Evolutionary conservation across 2,797 vertebrate genomes (phyloP).

Genomic region (Graptemys geographica): DNA sequence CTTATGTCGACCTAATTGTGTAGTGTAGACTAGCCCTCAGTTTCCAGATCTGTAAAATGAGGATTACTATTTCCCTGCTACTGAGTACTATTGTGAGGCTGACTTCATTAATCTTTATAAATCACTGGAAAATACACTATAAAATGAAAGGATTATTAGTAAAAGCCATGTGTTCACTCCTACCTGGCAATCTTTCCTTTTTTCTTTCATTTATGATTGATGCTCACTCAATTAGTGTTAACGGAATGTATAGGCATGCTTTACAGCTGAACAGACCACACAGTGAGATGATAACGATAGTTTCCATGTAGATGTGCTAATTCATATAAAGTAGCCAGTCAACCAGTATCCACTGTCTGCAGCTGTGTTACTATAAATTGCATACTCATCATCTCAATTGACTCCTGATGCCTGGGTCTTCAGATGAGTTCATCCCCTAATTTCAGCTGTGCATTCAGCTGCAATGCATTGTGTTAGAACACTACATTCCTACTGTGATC

Average conservation of each 20-base stretch:
- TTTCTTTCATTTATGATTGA: conserved; percentile 27
- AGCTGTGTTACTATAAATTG: background rate
- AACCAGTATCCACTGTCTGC: background rate
- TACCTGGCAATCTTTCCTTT: conserved; percentile 51
- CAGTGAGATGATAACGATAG: background rate
- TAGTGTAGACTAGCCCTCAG: background rate
- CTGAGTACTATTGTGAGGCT: background rate
- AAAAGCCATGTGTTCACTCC: conserved; percentile 25
- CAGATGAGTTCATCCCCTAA: background rate
- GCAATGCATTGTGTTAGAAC: background rate
- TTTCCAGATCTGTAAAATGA: background rate
- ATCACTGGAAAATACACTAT: background rate
- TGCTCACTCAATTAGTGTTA: background rate
- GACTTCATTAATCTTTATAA: conserved; percentile 45
- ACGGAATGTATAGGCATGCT: background rate
- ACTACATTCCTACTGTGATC: background rate
- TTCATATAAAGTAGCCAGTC: background rate
- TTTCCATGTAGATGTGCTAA: background rate
- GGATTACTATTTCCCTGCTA: conserved; percentile 18
- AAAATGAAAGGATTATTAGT: conserved; percentile 54
- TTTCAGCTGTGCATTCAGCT: background rate
- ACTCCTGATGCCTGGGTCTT: background rate
- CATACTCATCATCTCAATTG: background rate
- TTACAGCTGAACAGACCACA: background rate
- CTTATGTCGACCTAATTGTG: too few relatives aligned